phyloP scores from a whole-genome alignment of 2,113 vertebrate genomes.

The Alligator sinensis region DNA sequence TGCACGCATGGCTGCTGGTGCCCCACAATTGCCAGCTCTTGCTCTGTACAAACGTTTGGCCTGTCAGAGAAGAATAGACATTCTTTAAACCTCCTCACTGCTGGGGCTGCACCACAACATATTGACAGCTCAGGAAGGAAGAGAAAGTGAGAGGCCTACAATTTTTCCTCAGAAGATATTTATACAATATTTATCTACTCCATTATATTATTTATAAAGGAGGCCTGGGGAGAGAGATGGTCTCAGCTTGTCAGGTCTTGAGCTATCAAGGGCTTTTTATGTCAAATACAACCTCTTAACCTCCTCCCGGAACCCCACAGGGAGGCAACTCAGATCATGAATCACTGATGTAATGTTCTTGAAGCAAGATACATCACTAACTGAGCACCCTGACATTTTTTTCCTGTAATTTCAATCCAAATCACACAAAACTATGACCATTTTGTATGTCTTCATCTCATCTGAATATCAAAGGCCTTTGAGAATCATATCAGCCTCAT shows the following conservation, averaged over 20 bases:
- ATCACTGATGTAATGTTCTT: accelerated
- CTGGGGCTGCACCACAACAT: accelerated
- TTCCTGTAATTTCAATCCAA: neutral
- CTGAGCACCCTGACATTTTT: neutral
- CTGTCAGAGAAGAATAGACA: slow-evolving; percentile 67
- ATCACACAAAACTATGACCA: accelerated
- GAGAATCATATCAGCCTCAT: accelerated
- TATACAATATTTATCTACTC: accelerated
- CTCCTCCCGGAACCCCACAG: neutral
- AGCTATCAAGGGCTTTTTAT: neutral
- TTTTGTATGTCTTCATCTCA: neutral
- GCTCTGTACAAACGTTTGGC: slow-evolving; percentile 89
- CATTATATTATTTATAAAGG: accelerated
- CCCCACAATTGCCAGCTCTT: slow-evolving; percentile 84
- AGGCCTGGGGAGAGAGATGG: neutral
- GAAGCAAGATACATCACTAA: neutral
- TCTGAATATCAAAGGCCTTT: accelerated
- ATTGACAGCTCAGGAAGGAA: accelerated
- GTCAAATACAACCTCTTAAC: accelerated
- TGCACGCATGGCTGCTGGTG: slow-evolving; percentile 88
- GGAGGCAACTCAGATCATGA: neutral
- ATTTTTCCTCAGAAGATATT: accelerated
- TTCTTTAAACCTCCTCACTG: accelerated
- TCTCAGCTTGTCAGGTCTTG: accelerated
- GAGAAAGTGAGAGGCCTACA: accelerated